Evolutionary conservation across 2,888 invertebrate genomes (phyloP).

Genomic region (Napeogenes sylphis): DNA sequence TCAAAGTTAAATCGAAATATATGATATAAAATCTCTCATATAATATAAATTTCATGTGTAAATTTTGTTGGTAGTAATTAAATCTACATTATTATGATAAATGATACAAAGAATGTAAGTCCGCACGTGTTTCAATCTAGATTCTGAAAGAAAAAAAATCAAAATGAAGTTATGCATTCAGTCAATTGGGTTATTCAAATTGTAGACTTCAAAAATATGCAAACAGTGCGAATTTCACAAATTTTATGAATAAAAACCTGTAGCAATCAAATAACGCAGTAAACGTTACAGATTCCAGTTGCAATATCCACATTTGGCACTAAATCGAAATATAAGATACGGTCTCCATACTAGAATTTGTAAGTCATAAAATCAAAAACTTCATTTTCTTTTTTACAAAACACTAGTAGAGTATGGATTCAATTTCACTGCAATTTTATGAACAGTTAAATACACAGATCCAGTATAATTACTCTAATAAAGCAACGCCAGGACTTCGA

Average conservation of each 20-base stretch:
- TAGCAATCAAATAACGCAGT: constrained; percentile 21
- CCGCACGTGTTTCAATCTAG: constrained; percentile 39
- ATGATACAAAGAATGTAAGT: constrained; percentile 40
- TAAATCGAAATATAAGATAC: constrained; percentile 46
- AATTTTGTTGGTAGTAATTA: constrained; percentile 37
- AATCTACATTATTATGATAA: constrained; percentile 37
- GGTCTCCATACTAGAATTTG: constrained; percentile 40
- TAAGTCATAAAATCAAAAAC: constrained; percentile 55
- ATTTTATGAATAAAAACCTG: constrained; percentile 50
- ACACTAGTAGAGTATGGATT: constrained; percentile 34
- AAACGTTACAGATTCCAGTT: constrained; percentile 11
- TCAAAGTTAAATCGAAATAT: constrained; percentile 35
- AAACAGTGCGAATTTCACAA: constrained; percentile 22
- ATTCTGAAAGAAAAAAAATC: constrained; percentile 71
- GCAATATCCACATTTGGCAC: constrained; percentile 47
- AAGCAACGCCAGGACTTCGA: constrained; percentile 47
- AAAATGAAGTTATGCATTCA: constrained; percentile 67
- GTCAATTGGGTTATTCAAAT: constrained; percentile 62
- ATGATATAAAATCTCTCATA: constrained; percentile 33
- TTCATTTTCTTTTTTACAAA: constrained; percentile 63
- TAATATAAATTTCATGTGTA: constrained; percentile 31
- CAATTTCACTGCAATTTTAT: constrained; percentile 23
- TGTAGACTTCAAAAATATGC: constrained; percentile 44
- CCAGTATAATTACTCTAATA: constrained; percentile 49
- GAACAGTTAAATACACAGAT: constrained; percentile 40